These are phyloP conservation scores for Onychomys arenicola DNA, from an alignment of 2,797 vertebrate genomes.

Conservation along the genomic window DNA sequence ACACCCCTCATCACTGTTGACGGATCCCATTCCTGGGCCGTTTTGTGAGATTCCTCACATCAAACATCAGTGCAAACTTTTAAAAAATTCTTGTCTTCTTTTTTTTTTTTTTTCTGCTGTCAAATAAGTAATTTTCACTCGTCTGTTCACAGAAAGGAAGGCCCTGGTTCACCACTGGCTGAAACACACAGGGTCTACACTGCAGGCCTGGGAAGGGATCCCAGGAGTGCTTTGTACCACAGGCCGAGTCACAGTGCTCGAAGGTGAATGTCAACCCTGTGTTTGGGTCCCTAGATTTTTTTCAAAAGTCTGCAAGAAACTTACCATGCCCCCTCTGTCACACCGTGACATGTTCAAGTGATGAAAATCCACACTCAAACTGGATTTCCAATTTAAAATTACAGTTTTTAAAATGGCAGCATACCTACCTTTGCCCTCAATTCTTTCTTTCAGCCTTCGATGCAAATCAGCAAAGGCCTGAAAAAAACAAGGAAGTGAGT, in stretches of 20 bases:
- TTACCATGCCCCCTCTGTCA: background rate
- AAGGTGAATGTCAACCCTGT: background rate
- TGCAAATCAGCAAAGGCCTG: background rate
- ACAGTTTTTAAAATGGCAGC: background rate
- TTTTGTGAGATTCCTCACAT: background rate
- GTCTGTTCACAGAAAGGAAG: background rate
- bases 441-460: background rate
- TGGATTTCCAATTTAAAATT: background rate
- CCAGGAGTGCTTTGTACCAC: background rate
- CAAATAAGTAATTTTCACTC: background rate
- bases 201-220: background rate
- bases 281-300: background rate
- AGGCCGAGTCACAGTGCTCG: background rate
- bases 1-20: too few species aligned
- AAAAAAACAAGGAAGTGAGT: slow-evolving; percentile 17
- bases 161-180: background rate
- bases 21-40: background rate
- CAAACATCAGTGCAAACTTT: background rate
- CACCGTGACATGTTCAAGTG: background rate
- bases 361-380: background rate
- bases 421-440: background rate
- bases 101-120: background rate
- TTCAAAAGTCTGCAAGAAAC: background rate
- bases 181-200: background rate
- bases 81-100: background rate